Percentiles rank a stretch among this genome's conserved stretches.
These are phyloP conservation scores for Ectropis crepuscularia DNA, from an alignment of 2,888 invertebrate genomes.

Conservation along the genomic window DNA sequence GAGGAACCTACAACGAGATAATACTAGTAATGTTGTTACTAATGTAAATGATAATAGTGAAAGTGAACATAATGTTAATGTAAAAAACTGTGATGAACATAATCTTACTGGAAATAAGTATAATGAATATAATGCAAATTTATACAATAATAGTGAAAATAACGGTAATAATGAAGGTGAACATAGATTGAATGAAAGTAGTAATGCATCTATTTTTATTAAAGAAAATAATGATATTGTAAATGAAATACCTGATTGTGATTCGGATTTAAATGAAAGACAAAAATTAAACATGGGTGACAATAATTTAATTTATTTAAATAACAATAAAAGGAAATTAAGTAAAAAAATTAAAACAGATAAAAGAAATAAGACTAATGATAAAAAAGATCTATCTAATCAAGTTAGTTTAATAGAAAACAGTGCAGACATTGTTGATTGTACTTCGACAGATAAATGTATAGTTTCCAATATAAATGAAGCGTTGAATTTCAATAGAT, in stretches of 20 bases:
- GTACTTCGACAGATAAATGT: constrained; percentile 60
- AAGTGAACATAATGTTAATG: not conserved
- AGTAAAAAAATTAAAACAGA: constrained; percentile 21
- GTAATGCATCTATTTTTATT: not conserved
- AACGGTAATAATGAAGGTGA: not conserved
- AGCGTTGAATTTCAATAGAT: constrained; percentile 66
- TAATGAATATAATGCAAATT: not conserved
- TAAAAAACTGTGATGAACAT: not conserved
- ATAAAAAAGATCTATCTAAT: constrained; percentile 7
- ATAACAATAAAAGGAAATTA: constrained; percentile 50
- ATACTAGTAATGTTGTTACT: not conserved
- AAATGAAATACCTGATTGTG: not conserved
- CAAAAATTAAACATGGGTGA: constrained; percentile 66
- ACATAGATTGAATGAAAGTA: not conserved
- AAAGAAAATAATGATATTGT: not conserved
- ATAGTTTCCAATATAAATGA: constrained; percentile 70
- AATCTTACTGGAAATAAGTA: not conserved
- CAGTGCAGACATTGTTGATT: constrained; percentile 63
- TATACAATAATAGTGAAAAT: not conserved
- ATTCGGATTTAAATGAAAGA: not conserved
- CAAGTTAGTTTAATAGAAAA: constrained; percentile 10
- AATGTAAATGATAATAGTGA: constrained; percentile 4
- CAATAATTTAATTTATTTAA: constrained; percentile 56
- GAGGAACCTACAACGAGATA: constrained; percentile 57
- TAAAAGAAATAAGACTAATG: constrained; percentile 25